Evolutionary conservation across 35 echinoderm and acorn worm species (phyloP), one percentile per base, ranked within the genome.

Genomic region (Hemicentrotus pulcherrimus): DNA sequence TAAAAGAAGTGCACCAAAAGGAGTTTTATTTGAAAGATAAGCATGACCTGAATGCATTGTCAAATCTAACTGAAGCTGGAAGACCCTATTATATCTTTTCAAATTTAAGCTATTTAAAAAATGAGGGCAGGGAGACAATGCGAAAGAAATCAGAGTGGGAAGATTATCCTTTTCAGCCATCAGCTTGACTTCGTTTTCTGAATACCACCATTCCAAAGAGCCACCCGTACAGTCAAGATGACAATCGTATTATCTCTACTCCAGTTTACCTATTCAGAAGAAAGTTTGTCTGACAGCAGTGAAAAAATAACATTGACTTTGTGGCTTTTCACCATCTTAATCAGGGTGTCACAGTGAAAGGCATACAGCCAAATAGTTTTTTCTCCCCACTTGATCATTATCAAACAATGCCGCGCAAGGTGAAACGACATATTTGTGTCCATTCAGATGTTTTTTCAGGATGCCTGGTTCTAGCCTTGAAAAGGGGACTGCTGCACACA

Each of bases 301-400:
- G 88, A 19, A 90, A 90, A 19, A 90, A 90, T 90, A 90, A 90
- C 88, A 90, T 90, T 90, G 88, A 90, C 88, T 90, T 90, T 32
- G 88, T 19, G 30, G 19, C 88, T 90, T 90, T 90, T 90, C 32
- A 90, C 32, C 12, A 24, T 45, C 14, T 30, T 32, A 19, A 90
- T 46, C 88, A 16, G 88, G 88, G 88, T 90, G 32, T 90, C 88
- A 24, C 46, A 33, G 88, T 90, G 11, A 90, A 41, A 45, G n/a
- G 88, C 88, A 15, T 10, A 28, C 32, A 4, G 88, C 88, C 11
- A 9, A 59, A 90, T 47, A 32, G 7, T 41, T 15, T 30, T 4
- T 90, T 90, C 10, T 9, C 12, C 19, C 32, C 32, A 32, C 88
- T 46, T 33, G 9, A 47, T 47, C 88, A 33, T 45, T 90, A 46